Evolutionary conservation across 2,888 invertebrate genomes (phyloP).

Genomic region (Slavum lentiscoides): DNA sequence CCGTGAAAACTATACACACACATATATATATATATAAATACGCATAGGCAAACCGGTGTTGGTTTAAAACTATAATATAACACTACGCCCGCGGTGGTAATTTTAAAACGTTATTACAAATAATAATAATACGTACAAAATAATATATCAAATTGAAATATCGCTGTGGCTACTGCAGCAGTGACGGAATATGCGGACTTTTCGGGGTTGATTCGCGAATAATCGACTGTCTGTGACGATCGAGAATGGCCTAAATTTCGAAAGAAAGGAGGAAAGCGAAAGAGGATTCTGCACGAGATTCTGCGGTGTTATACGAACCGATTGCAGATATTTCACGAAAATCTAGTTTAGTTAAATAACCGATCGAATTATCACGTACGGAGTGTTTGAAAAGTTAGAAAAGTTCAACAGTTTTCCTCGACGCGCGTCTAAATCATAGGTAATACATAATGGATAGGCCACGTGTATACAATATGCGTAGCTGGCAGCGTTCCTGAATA

Average conservation of each 20-base stretch:
- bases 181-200: not conserved
- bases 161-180: not conserved
- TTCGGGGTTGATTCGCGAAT: not conserved
- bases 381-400: not conserved
- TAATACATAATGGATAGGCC: too few species aligned
- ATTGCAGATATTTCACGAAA: not conserved
- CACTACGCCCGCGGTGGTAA: not conserved
- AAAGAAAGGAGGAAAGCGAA: not conserved
- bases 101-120: too few species aligned
- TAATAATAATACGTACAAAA: not conserved
- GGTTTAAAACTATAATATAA: not conserved
- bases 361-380: not conserved
- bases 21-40: too few species aligned
- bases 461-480: too few species aligned
- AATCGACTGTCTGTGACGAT: not conserved
- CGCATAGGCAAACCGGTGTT: not conserved
- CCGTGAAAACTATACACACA: not conserved
- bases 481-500: too few species aligned
- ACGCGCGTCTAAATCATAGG: too few species aligned
- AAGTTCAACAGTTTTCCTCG: not conserved
- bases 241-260: constrained; percentile 1
- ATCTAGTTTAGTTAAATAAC: not conserved
- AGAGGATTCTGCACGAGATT: too few species aligned
- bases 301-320: too few species aligned
- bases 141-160: not conserved